Base-by-base conservation (phyloP, 2,797 vertebrate species). In the Muscicapa striata region DNA sequence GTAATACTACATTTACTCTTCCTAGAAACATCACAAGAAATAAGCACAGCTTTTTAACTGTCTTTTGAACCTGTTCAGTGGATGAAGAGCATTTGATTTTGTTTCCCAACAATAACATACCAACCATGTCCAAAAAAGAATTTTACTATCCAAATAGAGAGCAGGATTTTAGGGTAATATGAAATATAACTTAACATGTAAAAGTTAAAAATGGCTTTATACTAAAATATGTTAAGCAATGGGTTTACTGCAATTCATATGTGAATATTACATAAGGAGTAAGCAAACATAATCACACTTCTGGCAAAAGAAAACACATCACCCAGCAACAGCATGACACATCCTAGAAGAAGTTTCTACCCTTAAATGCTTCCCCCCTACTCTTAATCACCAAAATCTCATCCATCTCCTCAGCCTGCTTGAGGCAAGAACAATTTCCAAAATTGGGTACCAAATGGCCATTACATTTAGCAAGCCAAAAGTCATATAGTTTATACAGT, bases 301-400 rank as follows among this genome's bases (percentile, higher is more conserved):
- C 21, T 74, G 59, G 83, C 76, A 91, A 88, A 88, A 84, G 36
- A 34, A 78, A 83, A 86, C 59, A 46, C 46, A 87, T 68, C 49
- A 61, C 75, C 76, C 93, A 94, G 81, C 81, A 94, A 91, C 81
- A 83, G 79, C 46, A 68, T 69, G 85, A 93, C 11, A 49, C 80
- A 94, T 82, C 59, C 74, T 49, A 34, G 9, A 10, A 86, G 55
- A 84, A 83, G 66, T 75, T 89, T 74, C 85, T 88, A 69, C 63
- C 36, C 70, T 76, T 61, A 46, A 92, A 72, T 13, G 27, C 13
- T 67, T 55, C 19, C 46, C 59, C 72, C 12, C 59, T 63, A 15
- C 10, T n/a, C 66, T 8, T 64, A 46, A 78, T 13, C 38, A 46
- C 30, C 1, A 4, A 57, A 77, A 76, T 61, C 43, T 59, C 43